These are phyloP conservation scores for Heterohyrax brucei DNA, from an alignment of 2,797 vertebrate genomes.

Conservation along the genomic window DNA sequence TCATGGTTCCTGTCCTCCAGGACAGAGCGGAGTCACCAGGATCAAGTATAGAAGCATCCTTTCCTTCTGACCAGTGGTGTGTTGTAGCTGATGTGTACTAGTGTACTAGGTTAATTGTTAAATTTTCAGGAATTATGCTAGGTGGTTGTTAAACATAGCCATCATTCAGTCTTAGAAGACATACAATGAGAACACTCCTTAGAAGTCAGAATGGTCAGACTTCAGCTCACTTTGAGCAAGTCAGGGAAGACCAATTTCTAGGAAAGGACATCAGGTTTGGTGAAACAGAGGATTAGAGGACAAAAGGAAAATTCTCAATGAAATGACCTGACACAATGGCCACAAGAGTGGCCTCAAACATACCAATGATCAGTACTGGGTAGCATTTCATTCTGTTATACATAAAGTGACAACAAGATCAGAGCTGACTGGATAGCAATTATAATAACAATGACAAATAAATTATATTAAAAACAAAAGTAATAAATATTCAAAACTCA, in stretches of 20 bases:
- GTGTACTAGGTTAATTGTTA: background rate
- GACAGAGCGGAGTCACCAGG: background rate
- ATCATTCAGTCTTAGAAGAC: background rate
- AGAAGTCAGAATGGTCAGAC: background rate
- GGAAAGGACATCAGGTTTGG: background rate
- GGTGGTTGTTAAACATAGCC: background rate
- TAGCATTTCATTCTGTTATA: background rate
- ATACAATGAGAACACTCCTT: background rate
- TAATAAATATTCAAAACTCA: background rate
- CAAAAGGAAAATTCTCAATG: background rate
- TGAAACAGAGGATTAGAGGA: background rate
- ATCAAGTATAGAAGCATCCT: background rate
- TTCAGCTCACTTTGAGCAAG: background rate
- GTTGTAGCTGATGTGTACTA: background rate
- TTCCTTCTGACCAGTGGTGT: background rate
- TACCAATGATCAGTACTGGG: background rate
- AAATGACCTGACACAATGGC: background rate
- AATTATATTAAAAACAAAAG: background rate
- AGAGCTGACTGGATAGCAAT: background rate
- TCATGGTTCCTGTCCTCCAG: background rate
- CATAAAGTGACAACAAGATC: background rate
- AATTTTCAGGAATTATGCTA: background rate
- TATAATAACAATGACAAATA: background rate
- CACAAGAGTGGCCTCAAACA: background rate
- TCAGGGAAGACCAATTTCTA: background rate